A percentile compares a stretch with the other conserved stretches of the same genome.
phyloP scores from a whole-genome alignment of 2,797 vertebrate species.

The Natrix natrix region DNA sequence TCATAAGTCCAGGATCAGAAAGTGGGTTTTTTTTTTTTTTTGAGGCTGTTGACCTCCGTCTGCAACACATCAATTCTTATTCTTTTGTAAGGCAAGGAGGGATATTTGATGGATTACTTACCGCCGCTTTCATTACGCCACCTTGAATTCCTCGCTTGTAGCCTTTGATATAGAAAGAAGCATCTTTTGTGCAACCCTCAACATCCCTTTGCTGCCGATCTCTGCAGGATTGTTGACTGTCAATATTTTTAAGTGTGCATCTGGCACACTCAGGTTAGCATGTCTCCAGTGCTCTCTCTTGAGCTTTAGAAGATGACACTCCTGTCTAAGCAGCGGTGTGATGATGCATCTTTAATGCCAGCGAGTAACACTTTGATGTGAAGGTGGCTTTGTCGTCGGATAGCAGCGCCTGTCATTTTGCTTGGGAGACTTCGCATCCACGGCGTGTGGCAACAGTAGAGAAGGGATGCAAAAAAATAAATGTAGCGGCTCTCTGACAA shows the following conservation, averaged over 20 bases:
- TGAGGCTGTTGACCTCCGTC: background rate
- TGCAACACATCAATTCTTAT: background rate
- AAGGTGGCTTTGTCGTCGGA: slow-evolving; percentile 52
- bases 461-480: background rate
- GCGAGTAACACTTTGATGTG: slow-evolving; percentile 57
- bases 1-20: background rate
- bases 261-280: slow-evolving; percentile 17
- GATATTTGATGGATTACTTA: background rate
- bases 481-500: background rate
- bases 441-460: slow-evolving; percentile 1
- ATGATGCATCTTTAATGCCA: slow-evolving; percentile 61
- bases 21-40: background rate
- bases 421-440: slow-evolving; percentile 48
- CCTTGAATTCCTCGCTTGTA: background rate
- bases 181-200: background rate
- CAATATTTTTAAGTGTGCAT: background rate
- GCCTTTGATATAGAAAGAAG: rapidly evolving
- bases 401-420: slow-evolving; percentile 58
- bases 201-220: rapidly evolving
- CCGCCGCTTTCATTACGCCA: background rate
- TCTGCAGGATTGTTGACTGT: slow-evolving; percentile 32
- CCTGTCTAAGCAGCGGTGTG: slow-evolving; percentile 41
- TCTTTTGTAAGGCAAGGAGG: background rate
- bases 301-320: slow-evolving; percentile 61
- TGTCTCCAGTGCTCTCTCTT: slow-evolving; percentile 15